Conservation (phyloP, 2,113 vertebrate genomes). For the Penelope pileata region DNA sequence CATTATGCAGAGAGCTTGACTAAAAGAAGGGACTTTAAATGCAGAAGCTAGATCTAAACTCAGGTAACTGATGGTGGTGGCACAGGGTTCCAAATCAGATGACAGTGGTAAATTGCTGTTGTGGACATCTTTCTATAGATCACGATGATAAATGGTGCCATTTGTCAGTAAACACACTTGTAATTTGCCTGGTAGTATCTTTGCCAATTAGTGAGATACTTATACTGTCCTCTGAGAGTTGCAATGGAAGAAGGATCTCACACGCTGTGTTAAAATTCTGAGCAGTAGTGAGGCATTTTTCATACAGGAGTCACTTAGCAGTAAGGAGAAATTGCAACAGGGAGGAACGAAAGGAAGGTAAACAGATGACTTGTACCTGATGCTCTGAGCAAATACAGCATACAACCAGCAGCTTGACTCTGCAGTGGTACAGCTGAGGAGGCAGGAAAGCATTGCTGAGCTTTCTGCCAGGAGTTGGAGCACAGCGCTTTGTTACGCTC, state of each 20-base stretch:
- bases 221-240: background rate
- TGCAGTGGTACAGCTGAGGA: background rate
- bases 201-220: background rate
- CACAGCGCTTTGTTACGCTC: slow-evolving; percentile 31
- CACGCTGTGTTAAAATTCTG: background rate
- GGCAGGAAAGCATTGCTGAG: background rate
- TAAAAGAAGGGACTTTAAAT: background rate
- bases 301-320: rapidly evolving
- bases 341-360: background rate
- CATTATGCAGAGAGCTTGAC: background rate
- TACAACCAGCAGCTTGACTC: background rate
- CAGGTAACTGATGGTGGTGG: background rate
- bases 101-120: background rate
- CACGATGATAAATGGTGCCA: background rate
- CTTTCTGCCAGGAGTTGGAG: background rate
- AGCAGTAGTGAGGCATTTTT: background rate
- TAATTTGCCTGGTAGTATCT: background rate
- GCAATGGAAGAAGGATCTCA: background rate
- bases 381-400: slow-evolving; percentile 14
- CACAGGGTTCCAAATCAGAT: background rate
- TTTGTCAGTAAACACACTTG: background rate
- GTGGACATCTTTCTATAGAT: background rate
- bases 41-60: background rate
- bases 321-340: background rate
- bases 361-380: background rate